phyloP scores from a whole-genome alignment of 2,797 vertebrate genomes.

The Euthynnus affinis region DNA sequence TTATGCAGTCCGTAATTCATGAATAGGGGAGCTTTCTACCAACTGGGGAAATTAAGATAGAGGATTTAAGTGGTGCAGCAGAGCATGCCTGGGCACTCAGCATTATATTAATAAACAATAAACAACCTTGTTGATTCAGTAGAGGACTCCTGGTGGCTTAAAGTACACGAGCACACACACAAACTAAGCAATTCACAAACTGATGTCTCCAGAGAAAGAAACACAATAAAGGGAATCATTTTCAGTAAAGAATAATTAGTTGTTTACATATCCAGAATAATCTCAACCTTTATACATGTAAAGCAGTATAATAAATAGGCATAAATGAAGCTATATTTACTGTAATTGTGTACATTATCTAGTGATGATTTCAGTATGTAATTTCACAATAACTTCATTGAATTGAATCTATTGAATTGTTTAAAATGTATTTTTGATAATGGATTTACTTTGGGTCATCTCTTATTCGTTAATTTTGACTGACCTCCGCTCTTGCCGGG shows the following conservation, averaged over 20 bases:
- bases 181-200: background rate
- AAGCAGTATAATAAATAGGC: background rate
- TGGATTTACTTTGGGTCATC: background rate
- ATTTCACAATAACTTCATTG: no score
- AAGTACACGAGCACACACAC: slow-evolving; percentile 1
- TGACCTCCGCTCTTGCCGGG: slow-evolving; percentile 44
- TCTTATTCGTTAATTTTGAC: background rate
- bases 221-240: no score
- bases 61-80: slow-evolving; percentile 44
- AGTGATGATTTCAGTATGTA: background rate
- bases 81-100: slow-evolving; percentile 18
- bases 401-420: no score
- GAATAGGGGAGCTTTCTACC: slow-evolving; percentile 28
- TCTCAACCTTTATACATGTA: background rate
- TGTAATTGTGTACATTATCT: background rate
- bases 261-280: no score
- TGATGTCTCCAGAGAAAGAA: no score
- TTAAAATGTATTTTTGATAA: background rate
- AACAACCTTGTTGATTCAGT: slow-evolving; percentile 26
- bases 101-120: slow-evolving; percentile 35
- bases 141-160: slow-evolving; percentile 1
- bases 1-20: slow-evolving; percentile 36
- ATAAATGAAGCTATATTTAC: no score
- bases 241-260: no score
- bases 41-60: slow-evolving; percentile 36